A percentile compares a stretch with the other conserved stretches of the same genome.
phyloP scores from a whole-genome alignment of 1,140 invertebrate genomes.

The Phortica variegata region DNA sequence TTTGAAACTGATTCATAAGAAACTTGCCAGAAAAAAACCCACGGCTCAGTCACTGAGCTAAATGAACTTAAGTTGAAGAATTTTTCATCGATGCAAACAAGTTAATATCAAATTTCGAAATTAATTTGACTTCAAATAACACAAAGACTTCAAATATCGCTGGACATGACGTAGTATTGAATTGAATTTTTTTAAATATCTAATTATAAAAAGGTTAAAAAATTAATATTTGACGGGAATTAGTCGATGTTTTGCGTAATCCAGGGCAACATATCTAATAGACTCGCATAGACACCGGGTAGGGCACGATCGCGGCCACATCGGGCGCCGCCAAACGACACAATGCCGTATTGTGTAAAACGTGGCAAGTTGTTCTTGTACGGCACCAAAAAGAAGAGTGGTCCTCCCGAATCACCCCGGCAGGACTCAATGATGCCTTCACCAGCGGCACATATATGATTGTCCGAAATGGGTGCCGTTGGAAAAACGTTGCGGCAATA shows the following conservation, averaged over 20 bases:
- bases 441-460: constrained; percentile 69
- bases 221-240: background rate
- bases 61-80: too few species aligned
- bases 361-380: constrained; percentile 24
- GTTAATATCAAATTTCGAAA: too few species aligned
- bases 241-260: constrained; percentile 44
- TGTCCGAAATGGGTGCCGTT: constrained; percentile 34
- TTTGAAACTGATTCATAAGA: too few species aligned
- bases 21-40: too few species aligned
- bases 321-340: constrained; percentile 31
- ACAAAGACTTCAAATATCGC: too few species aligned
- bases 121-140: too few species aligned
- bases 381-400: constrained; percentile 57
- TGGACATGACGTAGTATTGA: too few species aligned
- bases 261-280: constrained; percentile 48
- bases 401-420: constrained; percentile 75
- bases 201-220: too few species aligned
- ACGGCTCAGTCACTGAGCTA: too few species aligned
- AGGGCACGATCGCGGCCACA: constrained; percentile 27
- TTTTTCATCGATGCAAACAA: too few species aligned
- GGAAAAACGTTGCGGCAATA: constrained; percentile 29
- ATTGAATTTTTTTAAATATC: too few species aligned
- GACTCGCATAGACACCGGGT: constrained; percentile 47
- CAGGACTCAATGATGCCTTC: constrained; percentile 67
- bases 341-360: constrained; percentile 41